Evolutionary conservation across 2,888 invertebrate genomes (phyloP).

Genomic region (Synergus itoensis): DNA sequence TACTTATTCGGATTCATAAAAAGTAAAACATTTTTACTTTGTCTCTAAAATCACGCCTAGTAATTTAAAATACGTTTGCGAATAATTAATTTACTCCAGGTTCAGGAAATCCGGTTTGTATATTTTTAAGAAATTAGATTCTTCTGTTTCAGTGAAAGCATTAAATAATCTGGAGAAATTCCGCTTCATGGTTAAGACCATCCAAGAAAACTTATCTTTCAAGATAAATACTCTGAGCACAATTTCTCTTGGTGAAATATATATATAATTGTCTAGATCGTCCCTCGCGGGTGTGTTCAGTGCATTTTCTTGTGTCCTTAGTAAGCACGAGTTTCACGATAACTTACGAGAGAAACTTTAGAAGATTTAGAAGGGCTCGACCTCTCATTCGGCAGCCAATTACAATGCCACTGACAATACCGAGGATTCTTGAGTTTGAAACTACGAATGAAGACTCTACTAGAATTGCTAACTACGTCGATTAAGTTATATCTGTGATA

Average conservation of each 20-base stretch:
- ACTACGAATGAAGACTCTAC: not conserved
- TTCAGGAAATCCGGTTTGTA: not conserved
- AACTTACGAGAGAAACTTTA: constrained; percentile 58
- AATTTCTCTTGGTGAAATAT: not conserved
- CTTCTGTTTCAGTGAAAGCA: not conserved
- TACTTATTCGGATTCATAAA: not conserved
- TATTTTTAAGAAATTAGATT: not conserved
- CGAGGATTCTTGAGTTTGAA: constrained; percentile 1
- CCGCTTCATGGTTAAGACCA: not conserved
- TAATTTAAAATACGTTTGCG: not conserved
- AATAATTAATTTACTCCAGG: no score
- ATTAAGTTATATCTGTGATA: constrained; percentile 6
- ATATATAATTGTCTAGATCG: constrained; percentile 1
- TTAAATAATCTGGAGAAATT: not conserved
- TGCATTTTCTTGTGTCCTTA: constrained; percentile 19
- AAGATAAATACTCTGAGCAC: not conserved
- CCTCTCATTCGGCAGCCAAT: constrained; percentile 73
- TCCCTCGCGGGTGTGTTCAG: constrained; percentile 28
- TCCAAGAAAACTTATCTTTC: not conserved
- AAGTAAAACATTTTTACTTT: not conserved
- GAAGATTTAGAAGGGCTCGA: constrained; percentile 69
- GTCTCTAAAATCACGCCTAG: not conserved
- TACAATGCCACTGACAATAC: constrained; percentile 65
- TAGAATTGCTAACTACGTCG: not conserved
- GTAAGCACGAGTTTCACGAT: constrained; percentile 17